Evolutionary conservation across 35 echinoderm and acorn worm genomes (phyloP).

Genomic region (Apostichopus parvimensis): DNA sequence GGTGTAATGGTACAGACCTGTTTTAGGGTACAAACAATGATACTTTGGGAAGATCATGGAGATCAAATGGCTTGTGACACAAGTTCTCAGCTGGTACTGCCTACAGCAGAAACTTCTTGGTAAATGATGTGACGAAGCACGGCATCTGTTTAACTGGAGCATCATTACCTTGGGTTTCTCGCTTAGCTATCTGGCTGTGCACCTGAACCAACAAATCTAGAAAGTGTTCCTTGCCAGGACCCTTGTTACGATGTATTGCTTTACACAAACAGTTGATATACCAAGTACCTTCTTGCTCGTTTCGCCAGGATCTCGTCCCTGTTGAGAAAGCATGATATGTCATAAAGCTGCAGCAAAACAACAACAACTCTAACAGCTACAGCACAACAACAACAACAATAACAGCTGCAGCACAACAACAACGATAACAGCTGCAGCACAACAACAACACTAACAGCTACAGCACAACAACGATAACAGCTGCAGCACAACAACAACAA

Average conservation of each 20-base stretch:
- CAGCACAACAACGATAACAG: too few relatives aligned
- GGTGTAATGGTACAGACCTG: too few relatives aligned
- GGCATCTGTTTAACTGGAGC: conserved; percentile 78
- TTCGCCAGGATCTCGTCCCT: conserved; percentile 82
- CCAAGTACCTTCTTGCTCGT: conserved; percentile 66
- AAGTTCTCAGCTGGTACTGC: background rate
- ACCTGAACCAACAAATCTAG: conserved; percentile 58
- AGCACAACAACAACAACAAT: too few relatives aligned
- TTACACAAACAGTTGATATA: conserved; percentile 68
- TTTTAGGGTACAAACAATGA: too few relatives aligned
- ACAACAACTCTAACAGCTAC: too few relatives aligned
- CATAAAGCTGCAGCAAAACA: too few relatives aligned
- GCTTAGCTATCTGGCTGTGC: conserved; percentile 25
- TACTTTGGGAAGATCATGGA: too few relatives aligned
- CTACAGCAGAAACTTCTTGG: conserved; percentile 61
- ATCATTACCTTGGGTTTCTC: background rate
- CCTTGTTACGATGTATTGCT: background rate
- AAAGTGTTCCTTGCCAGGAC: conserved; percentile 46
- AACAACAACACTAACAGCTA: too few relatives aligned
- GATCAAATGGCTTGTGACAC: too few relatives aligned
- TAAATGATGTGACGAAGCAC: conserved; percentile 58
- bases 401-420: too few relatives aligned
- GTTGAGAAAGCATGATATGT: background rate
- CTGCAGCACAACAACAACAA: too few relatives aligned
- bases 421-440: too few relatives aligned